Conservation (phyloP, 2,888 invertebrate species). For the Leptopterna dolabrata region DNA sequence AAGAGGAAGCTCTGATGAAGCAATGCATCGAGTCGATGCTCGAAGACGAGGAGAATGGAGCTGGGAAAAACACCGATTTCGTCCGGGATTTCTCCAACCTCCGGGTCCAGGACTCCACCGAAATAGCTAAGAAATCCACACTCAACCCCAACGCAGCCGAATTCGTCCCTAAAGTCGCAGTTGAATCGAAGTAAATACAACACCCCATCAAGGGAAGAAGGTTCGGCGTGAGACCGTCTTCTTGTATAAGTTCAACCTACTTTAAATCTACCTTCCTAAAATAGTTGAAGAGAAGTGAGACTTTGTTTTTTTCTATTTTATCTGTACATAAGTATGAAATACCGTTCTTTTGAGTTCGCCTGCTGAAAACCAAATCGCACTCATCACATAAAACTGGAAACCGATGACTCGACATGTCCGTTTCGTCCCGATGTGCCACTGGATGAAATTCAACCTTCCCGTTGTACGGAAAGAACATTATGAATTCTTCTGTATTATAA, state of each 20-base stretch:
- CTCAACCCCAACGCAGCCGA: constrained; percentile 88
- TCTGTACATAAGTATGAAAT: constrained; percentile 31
- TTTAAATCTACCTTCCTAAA: constrained; percentile 1
- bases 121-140: constrained; percentile 71
- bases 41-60: constrained; percentile 75
- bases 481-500: not conserved
- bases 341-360: not conserved
- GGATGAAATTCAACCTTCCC: not conserved
- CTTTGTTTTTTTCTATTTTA: constrained; percentile 38
- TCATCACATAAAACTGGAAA: not conserved
- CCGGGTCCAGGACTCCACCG: constrained; percentile 26
- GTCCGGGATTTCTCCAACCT: constrained; percentile 43
- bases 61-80: constrained; percentile 33
- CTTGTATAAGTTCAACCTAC: constrained; percentile 9
- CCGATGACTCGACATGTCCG: not conserved
- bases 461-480: not conserved
- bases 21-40: constrained; percentile 82
- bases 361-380: not conserved
- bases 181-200: constrained; percentile 43
- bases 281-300: constrained; percentile 46
- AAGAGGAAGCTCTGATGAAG: constrained; percentile 88
- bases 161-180: constrained; percentile 74
- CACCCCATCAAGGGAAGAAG: not conserved
- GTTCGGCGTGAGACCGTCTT: not conserved
- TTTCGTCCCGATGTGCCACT: not conserved